Base-by-base conservation (phyloP, 2,797 vertebrate genomes). In the Rhinatrema bivittatum region DNA sequence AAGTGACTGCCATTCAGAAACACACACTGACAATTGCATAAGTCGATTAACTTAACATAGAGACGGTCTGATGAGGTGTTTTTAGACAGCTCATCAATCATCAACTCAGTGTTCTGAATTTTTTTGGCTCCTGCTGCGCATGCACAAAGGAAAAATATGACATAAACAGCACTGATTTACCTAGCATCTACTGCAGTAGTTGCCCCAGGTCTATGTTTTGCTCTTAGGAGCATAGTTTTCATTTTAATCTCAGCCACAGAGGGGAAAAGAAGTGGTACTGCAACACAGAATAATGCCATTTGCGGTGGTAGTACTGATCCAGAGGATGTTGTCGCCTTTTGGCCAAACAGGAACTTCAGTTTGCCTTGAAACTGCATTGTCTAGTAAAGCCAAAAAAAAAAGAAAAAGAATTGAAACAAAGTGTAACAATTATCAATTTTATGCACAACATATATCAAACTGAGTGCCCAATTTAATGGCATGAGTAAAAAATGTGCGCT, bases 331-430 rank as follows among this genome's bases (percentile, higher is more conserved):
- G 88, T 96, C 80, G 88, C 94, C 49, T 87, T 94, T 72, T 97
- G 94, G 15, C 95, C 95, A 1, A 92, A 78, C 45, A 97, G 87
- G 65, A 95, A 93, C 61, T 91, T 95, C 8, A 98, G 56, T 41
- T 87, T 87, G 13, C 95, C 95, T 76, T 96, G 92, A 67, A 98
- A 95, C 74, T 97, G 93, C 91, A 98, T 92, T 1, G 89, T 94
- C 94, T 98, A n/a, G 69, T 10, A 4, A 20, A 19, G 25, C 2
- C 14, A 50, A 43, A 56, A 37, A 67, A 41, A 36, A 45, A 43
- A 4, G 5, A 14, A n/a, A 21, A n/a, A 5, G 3, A 20, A 7
- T 15, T 24, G 23, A 20, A 40, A 19, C 15, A n/a, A n/a, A 29
- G 10, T 10, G 29, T 29, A 12, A n/a, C 7, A 12, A 3, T 8